Conservation (phyloP, 2,888 invertebrate species). For the Harpalus rufipes region DNA sequence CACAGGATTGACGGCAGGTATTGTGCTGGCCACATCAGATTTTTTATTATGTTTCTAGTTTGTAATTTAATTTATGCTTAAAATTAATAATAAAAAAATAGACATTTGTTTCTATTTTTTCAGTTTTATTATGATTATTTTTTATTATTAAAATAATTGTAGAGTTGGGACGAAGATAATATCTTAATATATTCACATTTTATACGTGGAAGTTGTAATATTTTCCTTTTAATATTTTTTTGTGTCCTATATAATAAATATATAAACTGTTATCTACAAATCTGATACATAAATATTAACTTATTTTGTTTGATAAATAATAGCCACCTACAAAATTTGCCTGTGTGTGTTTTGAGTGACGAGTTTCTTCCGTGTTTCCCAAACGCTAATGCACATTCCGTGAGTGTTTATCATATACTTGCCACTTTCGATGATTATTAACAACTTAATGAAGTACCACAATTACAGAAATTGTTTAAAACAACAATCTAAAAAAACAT, state of each 20-base stretch:
- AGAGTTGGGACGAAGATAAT: neutral
- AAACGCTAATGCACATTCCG: slow-evolving; percentile 6
- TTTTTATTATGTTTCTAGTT: too few species aligned
- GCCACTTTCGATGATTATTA: neutral
- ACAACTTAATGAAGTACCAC: neutral
- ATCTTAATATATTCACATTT: neutral
- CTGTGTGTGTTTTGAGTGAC: neutral
- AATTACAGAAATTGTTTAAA: neutral
- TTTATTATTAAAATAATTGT: neutral
- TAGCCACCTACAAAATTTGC: neutral
- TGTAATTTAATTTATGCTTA: too few species aligned
- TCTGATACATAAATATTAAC: neutral
- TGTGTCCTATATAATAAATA: too few species aligned
- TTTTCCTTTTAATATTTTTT: too few species aligned
- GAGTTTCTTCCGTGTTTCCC: neutral
- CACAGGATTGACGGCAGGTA: too few species aligned
- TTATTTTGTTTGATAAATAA: neutral
- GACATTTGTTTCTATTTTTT: too few species aligned
- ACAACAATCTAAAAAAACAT: neutral
- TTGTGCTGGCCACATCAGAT: too few species aligned
- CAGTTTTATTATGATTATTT: too few species aligned
- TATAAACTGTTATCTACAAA: neutral
- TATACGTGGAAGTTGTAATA: too few species aligned
- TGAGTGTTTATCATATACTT: neutral
- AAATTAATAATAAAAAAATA: too few species aligned